phyloP scores from a whole-genome alignment of 2,113 vertebrate species.

The Tympanuchus pallidicinctus region DNA sequence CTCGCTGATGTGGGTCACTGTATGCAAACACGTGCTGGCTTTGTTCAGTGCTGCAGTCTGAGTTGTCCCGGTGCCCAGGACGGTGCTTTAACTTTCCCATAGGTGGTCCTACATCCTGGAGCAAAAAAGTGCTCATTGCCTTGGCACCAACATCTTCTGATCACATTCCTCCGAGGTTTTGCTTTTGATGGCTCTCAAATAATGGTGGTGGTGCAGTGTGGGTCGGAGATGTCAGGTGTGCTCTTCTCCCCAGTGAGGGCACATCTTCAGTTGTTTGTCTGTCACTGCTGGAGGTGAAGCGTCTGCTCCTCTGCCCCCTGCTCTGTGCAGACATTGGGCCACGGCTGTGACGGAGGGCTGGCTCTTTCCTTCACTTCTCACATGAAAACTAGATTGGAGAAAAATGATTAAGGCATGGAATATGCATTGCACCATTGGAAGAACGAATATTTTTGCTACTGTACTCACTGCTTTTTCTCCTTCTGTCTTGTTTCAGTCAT shows the following conservation, averaged over 20 bases:
- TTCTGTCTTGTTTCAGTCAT: slow-evolving; percentile 83
- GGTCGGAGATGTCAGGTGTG: not conserved
- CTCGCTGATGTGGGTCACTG: not conserved
- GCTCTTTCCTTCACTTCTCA: not conserved
- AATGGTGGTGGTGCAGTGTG: not conserved
- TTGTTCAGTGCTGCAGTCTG: not conserved
- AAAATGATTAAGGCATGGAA: not conserved
- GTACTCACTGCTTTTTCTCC: not conserved
- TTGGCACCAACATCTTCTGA: not conserved
- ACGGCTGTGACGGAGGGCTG: not conserved
- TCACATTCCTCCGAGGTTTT: not conserved
- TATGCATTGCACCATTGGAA: accelerated
- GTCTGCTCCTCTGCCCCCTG: not conserved
- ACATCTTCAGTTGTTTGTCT: accelerated
- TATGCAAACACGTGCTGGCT: too few species aligned
- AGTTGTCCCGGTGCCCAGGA: too few species aligned
- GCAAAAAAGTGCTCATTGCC: not conserved
- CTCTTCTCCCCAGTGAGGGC: not conserved
- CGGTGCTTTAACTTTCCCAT: accelerated
- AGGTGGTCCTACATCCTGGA: accelerated
- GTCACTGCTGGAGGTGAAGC: accelerated
- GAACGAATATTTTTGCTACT: not conserved
- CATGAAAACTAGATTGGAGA: not conserved
- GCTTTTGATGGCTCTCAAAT: not conserved
- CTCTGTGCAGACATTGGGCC: not conserved